Evolutionary conservation across 2,888 invertebrate species (phyloP).

Genomic region (Ennomos fuscantarius): DNA sequence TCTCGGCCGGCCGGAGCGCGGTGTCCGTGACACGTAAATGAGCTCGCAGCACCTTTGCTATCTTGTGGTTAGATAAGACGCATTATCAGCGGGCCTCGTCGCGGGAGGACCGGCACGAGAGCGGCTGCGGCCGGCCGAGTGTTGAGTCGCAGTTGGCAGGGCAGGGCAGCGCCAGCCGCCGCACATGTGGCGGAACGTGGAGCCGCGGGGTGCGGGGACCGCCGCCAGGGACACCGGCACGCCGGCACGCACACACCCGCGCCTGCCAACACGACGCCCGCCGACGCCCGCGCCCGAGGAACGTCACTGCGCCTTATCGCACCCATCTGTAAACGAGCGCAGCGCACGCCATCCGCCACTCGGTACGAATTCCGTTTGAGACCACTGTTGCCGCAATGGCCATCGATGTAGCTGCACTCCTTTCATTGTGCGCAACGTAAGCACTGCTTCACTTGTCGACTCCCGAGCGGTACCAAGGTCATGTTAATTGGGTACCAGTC

Average conservation of each 20-base stretch:
- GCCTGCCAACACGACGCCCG: slow-evolving; percentile 72
- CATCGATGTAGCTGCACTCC: slow-evolving; percentile 69
- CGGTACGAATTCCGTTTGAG: slow-evolving; percentile 79
- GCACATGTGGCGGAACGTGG: slow-evolving; percentile 83
- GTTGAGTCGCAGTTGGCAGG: slow-evolving; percentile 40
- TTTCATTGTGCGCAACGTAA: slow-evolving; percentile 65
- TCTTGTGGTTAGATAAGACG: slow-evolving; percentile 80
- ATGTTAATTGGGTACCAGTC: slow-evolving; percentile 62
- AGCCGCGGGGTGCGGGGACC: slow-evolving; percentile 51
- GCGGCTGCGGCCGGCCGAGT: slow-evolving; percentile 63
- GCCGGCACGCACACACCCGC: slow-evolving; percentile 76
- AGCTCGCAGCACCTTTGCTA: slow-evolving; percentile 82
- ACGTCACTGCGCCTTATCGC: slow-evolving; percentile 82
- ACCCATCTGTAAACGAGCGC: slow-evolving; percentile 83
- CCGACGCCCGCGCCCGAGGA: slow-evolving; percentile 79
- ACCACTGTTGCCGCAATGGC: slow-evolving; percentile 65
- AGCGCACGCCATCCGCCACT: slow-evolving; percentile 77
- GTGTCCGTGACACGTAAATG: slow-evolving; percentile 82
- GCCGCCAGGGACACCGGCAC: slow-evolving; percentile 71
- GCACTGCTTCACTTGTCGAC: slow-evolving; percentile 53
- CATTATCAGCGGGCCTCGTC: slow-evolving; percentile 74
- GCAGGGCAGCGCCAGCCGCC: slow-evolving; percentile 31
- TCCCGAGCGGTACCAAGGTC: slow-evolving; percentile 67
- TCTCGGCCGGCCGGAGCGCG: slow-evolving; percentile 59
- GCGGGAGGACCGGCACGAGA: slow-evolving; percentile 66